Percentiles rank a stretch among this genome's conserved stretches.
Evolutionary conservation across 2,888 invertebrate genomes (phyloP).

Genomic region (Nudaria mundana): DNA sequence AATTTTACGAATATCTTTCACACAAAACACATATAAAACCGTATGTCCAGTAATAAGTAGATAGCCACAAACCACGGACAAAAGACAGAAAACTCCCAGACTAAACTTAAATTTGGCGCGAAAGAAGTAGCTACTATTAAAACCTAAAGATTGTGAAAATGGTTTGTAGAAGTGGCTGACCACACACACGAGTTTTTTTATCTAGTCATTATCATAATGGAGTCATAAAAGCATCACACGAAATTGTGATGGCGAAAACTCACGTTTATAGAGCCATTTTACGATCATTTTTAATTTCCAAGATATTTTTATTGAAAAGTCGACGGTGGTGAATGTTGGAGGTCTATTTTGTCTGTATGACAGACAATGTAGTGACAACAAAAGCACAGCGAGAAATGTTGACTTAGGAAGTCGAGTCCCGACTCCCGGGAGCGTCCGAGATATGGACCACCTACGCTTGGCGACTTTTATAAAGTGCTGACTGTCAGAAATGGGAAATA

Average conservation of each 20-base stretch:
- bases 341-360: conserved; percentile 44
- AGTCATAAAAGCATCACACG: conserved; percentile 39
- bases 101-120: conserved; percentile 57
- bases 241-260: conserved; percentile 51
- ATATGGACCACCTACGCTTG: conserved; percentile 66
- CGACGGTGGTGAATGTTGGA: conserved; percentile 36
- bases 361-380: conserved; percentile 59
- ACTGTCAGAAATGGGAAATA: conserved; percentile 50
- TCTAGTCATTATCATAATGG: conserved; percentile 47
- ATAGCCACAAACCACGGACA: too few species aligned
- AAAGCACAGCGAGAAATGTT: conserved; percentile 65
- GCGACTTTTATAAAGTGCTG: conserved; percentile 39
- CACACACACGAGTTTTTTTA: conserved; percentile 17
- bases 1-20: conserved; percentile 10
- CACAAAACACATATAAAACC: conserved; percentile 19
- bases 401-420: conserved; percentile 46
- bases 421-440: conserved; percentile 33
- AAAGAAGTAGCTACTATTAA: conserved; percentile 45
- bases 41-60: conserved; percentile 23
- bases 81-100: conserved; percentile 44
- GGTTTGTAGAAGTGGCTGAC: conserved; percentile 24
- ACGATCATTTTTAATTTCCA: conserved; percentile 52
- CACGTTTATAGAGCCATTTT: conserved; percentile 46
- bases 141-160: conserved; percentile 38
- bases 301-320: conserved; percentile 39